These are phyloP conservation scores for Diplolepis rosae DNA, from an alignment of 2,888 invertebrate species.

Conservation along the genomic window DNA sequence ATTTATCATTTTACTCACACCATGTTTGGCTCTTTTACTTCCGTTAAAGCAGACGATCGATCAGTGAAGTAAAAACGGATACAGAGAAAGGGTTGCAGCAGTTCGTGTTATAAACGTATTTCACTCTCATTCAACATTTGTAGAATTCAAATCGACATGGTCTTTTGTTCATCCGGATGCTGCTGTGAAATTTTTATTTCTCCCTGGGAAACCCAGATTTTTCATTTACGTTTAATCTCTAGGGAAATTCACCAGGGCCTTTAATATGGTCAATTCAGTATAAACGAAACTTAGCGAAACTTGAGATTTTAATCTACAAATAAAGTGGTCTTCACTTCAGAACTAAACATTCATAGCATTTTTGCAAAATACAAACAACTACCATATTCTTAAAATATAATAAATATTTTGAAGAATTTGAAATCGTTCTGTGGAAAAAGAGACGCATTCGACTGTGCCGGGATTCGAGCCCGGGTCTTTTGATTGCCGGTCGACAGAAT, in stretches of 20 bases:
- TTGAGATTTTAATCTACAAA: background rate
- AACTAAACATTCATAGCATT: background rate
- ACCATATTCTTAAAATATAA: too few species aligned
- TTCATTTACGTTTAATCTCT: constrained; percentile 3
- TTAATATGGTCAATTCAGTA: background rate
- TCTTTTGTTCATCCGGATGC: background rate
- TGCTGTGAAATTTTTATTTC: background rate
- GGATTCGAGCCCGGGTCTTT: too few species aligned
- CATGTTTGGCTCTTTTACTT: background rate
- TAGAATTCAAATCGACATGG: constrained; percentile 1
- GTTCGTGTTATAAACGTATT: background rate
- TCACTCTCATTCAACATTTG: constrained; percentile 3
- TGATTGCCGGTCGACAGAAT: too few species aligned
- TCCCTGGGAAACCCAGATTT: constrained; percentile 1
- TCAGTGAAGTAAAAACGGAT: constrained; percentile 3
- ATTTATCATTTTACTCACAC: background rate
- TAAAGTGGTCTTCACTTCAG: background rate
- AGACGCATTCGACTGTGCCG: too few species aligned
- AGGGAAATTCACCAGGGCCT: constrained; percentile 6
- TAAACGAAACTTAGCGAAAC: background rate
- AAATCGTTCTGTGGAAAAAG: too few species aligned
- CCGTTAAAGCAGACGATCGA: constrained; percentile 2
- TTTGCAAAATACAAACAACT: too few species aligned
- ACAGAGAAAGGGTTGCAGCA: background rate
- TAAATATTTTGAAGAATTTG: too few species aligned